These are phyloP conservation scores for Sphenodon punctatus DNA, from an alignment of 2,797 vertebrate species.

Conservation along the genomic window DNA sequence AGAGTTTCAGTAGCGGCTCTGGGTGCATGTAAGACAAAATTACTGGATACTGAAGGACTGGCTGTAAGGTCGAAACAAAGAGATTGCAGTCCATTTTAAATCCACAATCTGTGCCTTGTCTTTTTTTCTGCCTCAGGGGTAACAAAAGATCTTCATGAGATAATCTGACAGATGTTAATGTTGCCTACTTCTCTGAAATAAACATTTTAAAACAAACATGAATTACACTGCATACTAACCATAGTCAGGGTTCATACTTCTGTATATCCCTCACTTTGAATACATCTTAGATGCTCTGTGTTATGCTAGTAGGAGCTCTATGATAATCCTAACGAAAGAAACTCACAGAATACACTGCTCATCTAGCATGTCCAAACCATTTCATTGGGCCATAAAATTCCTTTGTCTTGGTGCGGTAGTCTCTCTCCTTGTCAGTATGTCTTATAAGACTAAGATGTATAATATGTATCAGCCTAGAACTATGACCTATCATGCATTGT, in stretches of 20 bases:
- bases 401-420: slow-evolving; percentile 61
- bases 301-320: slow-evolving; percentile 40
- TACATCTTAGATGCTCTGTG: slow-evolving; percentile 49
- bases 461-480: slow-evolving; percentile 76
- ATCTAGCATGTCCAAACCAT: slow-evolving; percentile 27
- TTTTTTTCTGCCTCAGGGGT: no score
- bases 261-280: not conserved
- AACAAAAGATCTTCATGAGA: not conserved
- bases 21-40: no score
- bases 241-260: not conserved
- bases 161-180: not conserved
- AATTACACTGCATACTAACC: not conserved
- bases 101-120: no score
- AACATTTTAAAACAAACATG: not conserved
- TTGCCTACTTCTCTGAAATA: not conserved
- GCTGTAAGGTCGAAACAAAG: no score
- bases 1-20: no score
- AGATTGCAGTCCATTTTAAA: no score
- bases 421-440: slow-evolving; percentile 66
- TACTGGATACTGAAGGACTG: no score
- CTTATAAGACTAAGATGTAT: slow-evolving; percentile 69
- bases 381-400: slow-evolving; percentile 55
- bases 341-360: slow-evolving; percentile 25
- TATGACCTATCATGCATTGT: slow-evolving; percentile 71
- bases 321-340: slow-evolving; percentile 22